Conservation (phyloP, 2,797 vertebrate genomes). For the Craterocephalus amniculus region DNA sequence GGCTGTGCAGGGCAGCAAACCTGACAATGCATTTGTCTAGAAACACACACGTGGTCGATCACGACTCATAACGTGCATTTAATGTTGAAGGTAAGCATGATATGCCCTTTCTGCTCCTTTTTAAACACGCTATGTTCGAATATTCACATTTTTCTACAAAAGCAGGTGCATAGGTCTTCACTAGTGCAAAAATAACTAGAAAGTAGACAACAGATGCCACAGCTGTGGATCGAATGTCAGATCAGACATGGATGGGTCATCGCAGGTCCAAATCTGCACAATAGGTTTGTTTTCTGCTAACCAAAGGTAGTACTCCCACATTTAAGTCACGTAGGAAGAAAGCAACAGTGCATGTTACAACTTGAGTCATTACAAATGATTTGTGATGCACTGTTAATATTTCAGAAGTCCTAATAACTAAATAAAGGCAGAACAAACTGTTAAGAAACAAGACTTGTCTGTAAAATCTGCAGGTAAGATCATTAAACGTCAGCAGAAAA, state of each 20-base stretch:
- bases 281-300: background rate
- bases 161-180: slow-evolving; percentile 5
- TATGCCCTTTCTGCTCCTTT: slow-evolving; percentile 9
- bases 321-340: background rate
- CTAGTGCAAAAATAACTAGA: background rate
- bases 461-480: background rate
- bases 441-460: background rate
- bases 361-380: background rate
- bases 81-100: slow-evolving; percentile 23
- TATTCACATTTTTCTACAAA: slow-evolving; percentile 1
- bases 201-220: slow-evolving; percentile 3
- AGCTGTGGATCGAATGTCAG: slow-evolving; percentile 42
- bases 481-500: background rate
- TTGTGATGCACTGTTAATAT: background rate
- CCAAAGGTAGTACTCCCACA: slow-evolving; percentile 1
- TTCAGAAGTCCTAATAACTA: background rate
- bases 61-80: slow-evolving; percentile 47
- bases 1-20: slow-evolving; percentile 23
- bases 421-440: background rate
- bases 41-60: slow-evolving; percentile 39
- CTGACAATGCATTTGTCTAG: slow-evolving; percentile 55
- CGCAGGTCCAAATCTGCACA: background rate
- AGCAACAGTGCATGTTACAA: background rate
- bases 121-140: slow-evolving; percentile 1
- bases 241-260: slow-evolving; percentile 17